Base-by-base conservation (phyloP, 64 coral and sea anemone genomes). In the Anthopleura sola region DNA sequence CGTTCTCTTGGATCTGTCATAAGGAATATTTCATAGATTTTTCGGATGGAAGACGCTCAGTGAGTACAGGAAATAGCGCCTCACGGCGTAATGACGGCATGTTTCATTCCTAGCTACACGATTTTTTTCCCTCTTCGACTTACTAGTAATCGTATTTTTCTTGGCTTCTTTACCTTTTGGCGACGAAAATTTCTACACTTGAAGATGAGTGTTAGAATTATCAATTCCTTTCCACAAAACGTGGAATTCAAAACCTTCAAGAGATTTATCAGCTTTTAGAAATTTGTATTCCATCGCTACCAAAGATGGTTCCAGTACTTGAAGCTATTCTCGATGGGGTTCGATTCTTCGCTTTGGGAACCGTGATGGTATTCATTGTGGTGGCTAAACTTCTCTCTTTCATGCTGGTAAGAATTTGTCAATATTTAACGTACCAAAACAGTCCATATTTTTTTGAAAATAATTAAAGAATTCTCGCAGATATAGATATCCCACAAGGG, bases 291-390 rank as follows among this genome's bases (percentile, higher is more conserved):
- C 60, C 3, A 71, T 17, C 66, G 66, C 15, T 31, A 29, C 14
- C 66, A 2, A 71, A 13, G n/a, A 71, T 71, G 66, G 66, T 13
- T 71, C 28, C 7, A 33, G 66, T 71, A 36, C 1, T 71, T 14
- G 66, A 71, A 71, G 66, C 76, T 44, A 11, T 79, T 8, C 37
- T 79, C 17, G 76, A 38, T 44, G 76, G 76, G 47, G 76, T 79
- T 24, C 76, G 76, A 10, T 26, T 79, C 76, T 40, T 79, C 13
- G 76, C 76, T 23, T 79, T 79, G 76, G 76, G 76, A 23, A 24
- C 76, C 14, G 76, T 47, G 1, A 38, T 79, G 7, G 15, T 79
- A 0, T 17, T 38, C 21, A 47, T 79, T 10, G 24, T 79, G 3
- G 16, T 79, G 20, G 76, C 8, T 44, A 79, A 18, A n/a, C 17